A percentile compares a stretch with the other conserved stretches of the same genome.
Conservation (phyloP, 2,113 vertebrate genomes). For the Dromas ardeola region DNA sequence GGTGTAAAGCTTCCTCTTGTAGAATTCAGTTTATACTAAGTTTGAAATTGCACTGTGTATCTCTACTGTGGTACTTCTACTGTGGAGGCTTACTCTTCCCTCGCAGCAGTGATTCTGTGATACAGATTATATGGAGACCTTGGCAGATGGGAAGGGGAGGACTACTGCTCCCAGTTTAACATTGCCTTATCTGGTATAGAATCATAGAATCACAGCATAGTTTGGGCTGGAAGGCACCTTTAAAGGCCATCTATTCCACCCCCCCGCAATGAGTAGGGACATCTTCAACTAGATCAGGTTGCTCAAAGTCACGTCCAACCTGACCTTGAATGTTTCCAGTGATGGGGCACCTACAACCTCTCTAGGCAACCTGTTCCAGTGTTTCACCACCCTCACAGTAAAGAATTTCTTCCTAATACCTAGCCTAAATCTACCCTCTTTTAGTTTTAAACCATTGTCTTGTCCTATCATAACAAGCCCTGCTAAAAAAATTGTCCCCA, state of each 20-base stretch:
- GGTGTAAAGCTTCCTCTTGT: neutral
- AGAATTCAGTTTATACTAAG: neutral
- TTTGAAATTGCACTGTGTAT: neutral
- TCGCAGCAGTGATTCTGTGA: neutral
- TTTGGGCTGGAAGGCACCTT: neutral
- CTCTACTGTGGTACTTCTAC: neutral
- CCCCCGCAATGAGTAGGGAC: neutral
- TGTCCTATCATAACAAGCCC: neutral
- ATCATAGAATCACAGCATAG: neutral
- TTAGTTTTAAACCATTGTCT: neutral
- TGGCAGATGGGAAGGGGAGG: neutral
- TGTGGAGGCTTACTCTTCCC: neutral
- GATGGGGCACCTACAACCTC: neutral
- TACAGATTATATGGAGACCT: neutral
- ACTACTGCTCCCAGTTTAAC: neutral
- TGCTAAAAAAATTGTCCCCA: neutral
- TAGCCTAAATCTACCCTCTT: neutral
- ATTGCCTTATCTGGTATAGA: neutral
- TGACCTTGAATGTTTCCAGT: neutral
- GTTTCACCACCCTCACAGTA: neutral
- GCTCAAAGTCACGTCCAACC: neutral
- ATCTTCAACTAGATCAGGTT: neutral
- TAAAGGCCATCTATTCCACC: neutral
- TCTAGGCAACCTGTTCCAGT: neutral
- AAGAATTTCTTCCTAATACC: neutral